Conservation (phyloP, 1,140 invertebrate genomes). For the Plutomurus gul region DNA sequence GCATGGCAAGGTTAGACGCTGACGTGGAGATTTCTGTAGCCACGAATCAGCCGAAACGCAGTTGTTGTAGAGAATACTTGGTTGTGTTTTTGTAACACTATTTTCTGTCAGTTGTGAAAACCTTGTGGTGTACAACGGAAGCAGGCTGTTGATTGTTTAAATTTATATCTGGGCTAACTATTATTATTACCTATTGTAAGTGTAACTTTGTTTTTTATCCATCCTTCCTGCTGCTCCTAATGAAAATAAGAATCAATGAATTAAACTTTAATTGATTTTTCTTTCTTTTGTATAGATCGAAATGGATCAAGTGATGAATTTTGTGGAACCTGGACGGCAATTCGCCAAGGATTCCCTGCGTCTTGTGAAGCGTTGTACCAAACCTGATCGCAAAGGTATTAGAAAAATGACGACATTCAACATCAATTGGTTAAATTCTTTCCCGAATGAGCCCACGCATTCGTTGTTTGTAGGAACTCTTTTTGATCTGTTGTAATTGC, state of each 20-base stretch:
- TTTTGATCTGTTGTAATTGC: constrained; percentile 5
- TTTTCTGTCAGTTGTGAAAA: too few relatives aligned
- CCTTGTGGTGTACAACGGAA: not conserved
- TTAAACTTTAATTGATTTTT: not conserved
- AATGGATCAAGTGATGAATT: constrained; percentile 97
- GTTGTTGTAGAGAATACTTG: not conserved
- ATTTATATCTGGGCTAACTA: not conserved
- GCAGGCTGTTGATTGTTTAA: not conserved
- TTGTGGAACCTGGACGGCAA: constrained; percentile 91
- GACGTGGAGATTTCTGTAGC: constrained; percentile 24
- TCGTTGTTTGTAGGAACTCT: not conserved
- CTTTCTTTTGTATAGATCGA: not conserved
- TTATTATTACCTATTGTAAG: too few relatives aligned
- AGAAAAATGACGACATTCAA: not conserved
- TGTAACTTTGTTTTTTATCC: not conserved
- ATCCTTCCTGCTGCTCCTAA: not conserved
- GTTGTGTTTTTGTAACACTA: too few relatives aligned
- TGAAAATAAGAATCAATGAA: not conserved
- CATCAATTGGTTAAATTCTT: not conserved
- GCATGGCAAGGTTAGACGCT: not conserved
- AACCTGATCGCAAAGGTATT: constrained; percentile 96
- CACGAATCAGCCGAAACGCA: not conserved
- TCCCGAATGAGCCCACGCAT: not conserved
- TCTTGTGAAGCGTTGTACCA: constrained; percentile 98
- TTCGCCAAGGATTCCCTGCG: constrained; percentile 97